Conservation (phyloP, 2,888 invertebrate species). For the Bombyx huttoni region DNA sequence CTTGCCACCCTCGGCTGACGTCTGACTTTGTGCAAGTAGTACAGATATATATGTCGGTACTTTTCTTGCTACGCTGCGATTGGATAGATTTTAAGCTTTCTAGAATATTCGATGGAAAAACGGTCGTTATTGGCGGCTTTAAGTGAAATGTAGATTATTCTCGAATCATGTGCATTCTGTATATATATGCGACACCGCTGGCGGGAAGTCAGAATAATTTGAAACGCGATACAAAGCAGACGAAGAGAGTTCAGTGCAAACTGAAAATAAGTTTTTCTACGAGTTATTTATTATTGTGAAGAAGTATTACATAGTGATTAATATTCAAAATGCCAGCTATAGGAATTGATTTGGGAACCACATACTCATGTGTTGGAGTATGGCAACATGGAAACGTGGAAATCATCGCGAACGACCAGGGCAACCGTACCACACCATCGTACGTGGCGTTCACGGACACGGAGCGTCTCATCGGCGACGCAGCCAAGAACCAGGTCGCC, state of each 20-base stretch:
- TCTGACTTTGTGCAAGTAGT: neutral
- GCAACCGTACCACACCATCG: constrained; percentile 81
- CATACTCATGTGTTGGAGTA: constrained; percentile 71
- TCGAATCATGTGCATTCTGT: constrained; percentile 30
- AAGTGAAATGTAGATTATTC: constrained; percentile 28
- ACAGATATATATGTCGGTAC: constrained; percentile 6
- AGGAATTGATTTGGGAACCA: constrained; percentile 71
- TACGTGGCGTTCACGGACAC: constrained; percentile 82
- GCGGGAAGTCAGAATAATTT: constrained; percentile 45
- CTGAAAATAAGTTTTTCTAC: constrained; percentile 22
- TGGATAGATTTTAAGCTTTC: constrained; percentile 24
- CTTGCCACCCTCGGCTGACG: too few species aligned
- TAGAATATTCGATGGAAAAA: constrained; percentile 23
- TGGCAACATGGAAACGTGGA: constrained; percentile 79
- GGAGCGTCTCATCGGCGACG: constrained; percentile 78
- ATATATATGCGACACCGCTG: constrained; percentile 30
- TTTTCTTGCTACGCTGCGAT: constrained; percentile 18
- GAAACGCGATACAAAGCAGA: constrained; percentile 38
- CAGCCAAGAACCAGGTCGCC: constrained; percentile 80
- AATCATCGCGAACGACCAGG: constrained; percentile 78
- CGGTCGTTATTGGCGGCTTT: constrained; percentile 29
- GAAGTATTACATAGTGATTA: constrained; percentile 1
- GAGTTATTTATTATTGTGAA: constrained; percentile 4
- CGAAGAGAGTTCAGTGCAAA: constrained; percentile 31
- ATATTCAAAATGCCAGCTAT: constrained; percentile 57